Evolutionary conservation across 2,888 invertebrate genomes (phyloP), one percentile per base, ranked within the genome.

Genomic region (Abrostola tripartita): DNA sequence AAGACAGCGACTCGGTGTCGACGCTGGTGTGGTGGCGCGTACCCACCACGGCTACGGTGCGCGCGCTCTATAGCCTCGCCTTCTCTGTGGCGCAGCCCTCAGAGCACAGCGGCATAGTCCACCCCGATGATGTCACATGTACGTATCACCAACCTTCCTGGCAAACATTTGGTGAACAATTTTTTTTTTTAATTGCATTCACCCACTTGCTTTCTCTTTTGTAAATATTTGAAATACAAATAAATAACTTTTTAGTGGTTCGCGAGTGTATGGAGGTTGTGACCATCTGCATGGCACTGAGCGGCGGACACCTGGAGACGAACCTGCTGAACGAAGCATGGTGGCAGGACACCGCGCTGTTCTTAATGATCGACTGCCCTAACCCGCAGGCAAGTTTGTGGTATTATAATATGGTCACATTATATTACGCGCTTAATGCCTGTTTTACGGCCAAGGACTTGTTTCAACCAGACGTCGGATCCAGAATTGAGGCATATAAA

Each of bases 181-280:
- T n/a, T n/a, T n/a, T n/a, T n/a, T n/a, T n/a, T n/a, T n/a, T n/a
- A n/a, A n/a, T n/a, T n/a, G n/a, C n/a, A n/a, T n/a, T n/a, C n/a
- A n/a, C n/a, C n/a, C n/a, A n/a, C n/a, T n/a, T n/a, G n/a, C n/a
- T n/a, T n/a, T n/a, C n/a, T n/a, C n/a, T n/a, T n/a, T n/a, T 9
- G 10, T 5, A 9, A 24, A 47, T 4, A 24, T 47, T 44, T 24
- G 24, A 24, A 24, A 24, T 24, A 2, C 4, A 6, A 0, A 5
- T 47, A 8, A 24, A 14, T 44, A 5, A 14, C 14, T 14, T 47
- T 7, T 47, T 91, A 93, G 97, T 98, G 85, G 98, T 98, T 83
- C 97, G 98, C 81, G 99, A 99, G 93, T 98, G 98, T 53, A 95
- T 99, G 88, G 99, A 99, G 93, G 97, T 98, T 69, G 95, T 99